These are phyloP conservation scores for Cephalophus harveyi DNA, from an alignment of 2,113 vertebrate genomes.

Conservation along the genomic window DNA sequence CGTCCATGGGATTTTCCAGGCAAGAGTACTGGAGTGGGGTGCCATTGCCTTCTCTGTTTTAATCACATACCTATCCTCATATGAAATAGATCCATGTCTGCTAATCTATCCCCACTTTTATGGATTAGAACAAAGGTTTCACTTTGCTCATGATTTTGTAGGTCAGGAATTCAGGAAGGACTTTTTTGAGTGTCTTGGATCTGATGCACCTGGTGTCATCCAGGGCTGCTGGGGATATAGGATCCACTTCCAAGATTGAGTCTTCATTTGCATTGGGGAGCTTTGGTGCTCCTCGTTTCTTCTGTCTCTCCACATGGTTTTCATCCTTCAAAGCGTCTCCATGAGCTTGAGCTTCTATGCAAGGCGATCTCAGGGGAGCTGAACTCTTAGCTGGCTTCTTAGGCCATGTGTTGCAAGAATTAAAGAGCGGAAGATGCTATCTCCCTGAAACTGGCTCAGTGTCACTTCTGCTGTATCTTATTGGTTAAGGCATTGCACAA, in stretches of 20 bases:
- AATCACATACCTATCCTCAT: constrained; percentile 1
- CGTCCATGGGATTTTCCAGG: too few species aligned
- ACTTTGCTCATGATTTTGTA: background rate
- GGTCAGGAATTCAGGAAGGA: background rate
- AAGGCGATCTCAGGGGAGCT: background rate
- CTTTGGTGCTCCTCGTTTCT: background rate
- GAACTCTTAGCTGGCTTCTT: background rate
- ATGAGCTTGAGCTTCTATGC: background rate
- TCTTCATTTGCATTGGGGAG: background rate
- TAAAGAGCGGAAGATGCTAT: background rate
- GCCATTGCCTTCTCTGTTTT: background rate
- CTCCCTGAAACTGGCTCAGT: background rate
- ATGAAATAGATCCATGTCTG: background rate
- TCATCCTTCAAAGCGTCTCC: background rate
- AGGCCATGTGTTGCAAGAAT: background rate
- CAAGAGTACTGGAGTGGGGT: too few species aligned
- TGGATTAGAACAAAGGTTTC: background rate
- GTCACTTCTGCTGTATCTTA: background rate
- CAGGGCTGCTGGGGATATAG: background rate
- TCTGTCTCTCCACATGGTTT: background rate
- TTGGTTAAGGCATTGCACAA: background rate
- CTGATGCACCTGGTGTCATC: background rate
- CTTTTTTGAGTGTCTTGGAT: background rate
- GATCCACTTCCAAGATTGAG: background rate
- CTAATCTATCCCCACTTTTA: background rate